These are phyloP conservation scores for Sebastolobus alascanus DNA, from an alignment of 2,797 vertebrate species.

Conservation along the genomic window DNA sequence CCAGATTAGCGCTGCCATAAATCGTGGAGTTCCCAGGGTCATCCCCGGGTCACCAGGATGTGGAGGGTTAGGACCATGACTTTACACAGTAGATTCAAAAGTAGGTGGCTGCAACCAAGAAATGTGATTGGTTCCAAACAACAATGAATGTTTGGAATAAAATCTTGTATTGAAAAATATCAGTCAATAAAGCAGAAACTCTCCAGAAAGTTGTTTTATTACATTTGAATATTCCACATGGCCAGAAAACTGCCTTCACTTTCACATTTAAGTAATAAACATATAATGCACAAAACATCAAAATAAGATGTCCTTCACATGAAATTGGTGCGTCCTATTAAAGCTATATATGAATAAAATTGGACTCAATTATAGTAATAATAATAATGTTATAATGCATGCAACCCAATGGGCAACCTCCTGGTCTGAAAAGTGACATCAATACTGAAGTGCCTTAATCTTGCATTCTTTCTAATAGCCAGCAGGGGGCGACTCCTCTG, in stretches of 20 bases:
- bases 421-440: too few relatives aligned
- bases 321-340: background rate
- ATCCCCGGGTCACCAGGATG: slow-evolving; percentile 44
- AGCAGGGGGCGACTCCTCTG: too few relatives aligned
- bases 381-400: background rate
- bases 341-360: background rate
- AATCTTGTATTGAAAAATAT: background rate
- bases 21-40: slow-evolving; percentile 64
- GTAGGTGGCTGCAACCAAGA: slow-evolving; percentile 5
- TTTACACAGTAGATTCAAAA: slow-evolving; percentile 16
- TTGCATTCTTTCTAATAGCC: too few relatives aligned
- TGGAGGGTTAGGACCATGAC: slow-evolving; percentile 24
- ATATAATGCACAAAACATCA: background rate
- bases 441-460: too few relatives aligned
- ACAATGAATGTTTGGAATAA: background rate
- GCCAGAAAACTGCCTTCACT: background rate
- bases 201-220: background rate
- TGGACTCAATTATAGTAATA: slow-evolving; percentile 1
- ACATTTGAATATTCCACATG: background rate
- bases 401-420: too few relatives aligned
- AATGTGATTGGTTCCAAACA: slow-evolving; percentile 5
- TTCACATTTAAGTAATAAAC: background rate
- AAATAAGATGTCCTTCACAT: background rate
- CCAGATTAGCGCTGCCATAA: slow-evolving; percentile 72
- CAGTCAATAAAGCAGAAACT: background rate